phyloP scores from a whole-genome alignment of 2,888 invertebrate species.

The Acleris cristana region DNA sequence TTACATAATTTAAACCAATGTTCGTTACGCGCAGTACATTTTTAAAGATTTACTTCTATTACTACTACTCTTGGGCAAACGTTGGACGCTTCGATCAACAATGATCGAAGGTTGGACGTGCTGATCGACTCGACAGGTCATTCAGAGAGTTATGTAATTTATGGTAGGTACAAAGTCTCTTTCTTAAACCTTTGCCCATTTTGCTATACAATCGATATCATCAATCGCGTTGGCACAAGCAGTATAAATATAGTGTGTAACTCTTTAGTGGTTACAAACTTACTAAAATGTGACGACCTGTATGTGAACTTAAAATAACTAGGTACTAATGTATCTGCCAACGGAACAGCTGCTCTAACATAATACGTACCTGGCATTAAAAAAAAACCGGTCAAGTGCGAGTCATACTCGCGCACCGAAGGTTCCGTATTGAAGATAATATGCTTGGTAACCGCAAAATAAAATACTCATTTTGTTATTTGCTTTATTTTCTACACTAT shows the following conservation, averaged over 20 bases:
- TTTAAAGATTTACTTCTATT: constrained; percentile 16
- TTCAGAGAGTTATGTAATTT: constrained; percentile 20
- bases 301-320: too few relatives aligned
- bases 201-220: too few relatives aligned
- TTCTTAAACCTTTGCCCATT: too few relatives aligned
- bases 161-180: constrained; percentile 13
- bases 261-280: not conserved
- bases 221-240: not conserved
- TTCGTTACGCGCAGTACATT: constrained; percentile 33
- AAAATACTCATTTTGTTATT: too few relatives aligned
- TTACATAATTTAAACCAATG: constrained; percentile 30
- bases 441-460: too few relatives aligned
- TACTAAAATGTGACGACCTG: not conserved
- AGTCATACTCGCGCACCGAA: too few relatives aligned
- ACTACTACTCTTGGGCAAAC: constrained; percentile 3
- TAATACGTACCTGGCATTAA: too few relatives aligned
- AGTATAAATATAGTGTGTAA: not conserved
- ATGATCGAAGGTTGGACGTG: not conserved
- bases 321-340: not conserved
- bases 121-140: constrained; percentile 7
- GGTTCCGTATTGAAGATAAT: too few relatives aligned
- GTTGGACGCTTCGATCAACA: constrained; percentile 10
- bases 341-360: not conserved
- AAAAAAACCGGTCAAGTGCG: too few relatives aligned
- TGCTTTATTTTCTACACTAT: too few relatives aligned